Evolutionary conservation across 2,113 vertebrate species (phyloP), one percentile per base, ranked within the genome.

Genomic region (Pseudorectes ferrugineus): DNA sequence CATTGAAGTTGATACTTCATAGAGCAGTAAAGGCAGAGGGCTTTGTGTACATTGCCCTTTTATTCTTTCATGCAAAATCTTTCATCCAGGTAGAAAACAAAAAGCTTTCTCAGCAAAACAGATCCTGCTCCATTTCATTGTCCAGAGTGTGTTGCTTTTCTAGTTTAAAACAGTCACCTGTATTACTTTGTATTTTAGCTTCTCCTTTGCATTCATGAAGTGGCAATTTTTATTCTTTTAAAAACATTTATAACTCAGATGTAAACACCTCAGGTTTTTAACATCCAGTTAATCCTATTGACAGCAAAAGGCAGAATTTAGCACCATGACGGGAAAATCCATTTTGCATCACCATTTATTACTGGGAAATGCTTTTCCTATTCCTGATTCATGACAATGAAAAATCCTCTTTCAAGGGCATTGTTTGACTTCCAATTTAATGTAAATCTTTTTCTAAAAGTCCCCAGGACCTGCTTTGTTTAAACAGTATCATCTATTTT

Each of bases 341-440:
- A 85, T 89, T 96, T 96, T 91, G 38, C 74, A 45, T 81, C 73
- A 88, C 26, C 43, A 54, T 63, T 90, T 93, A 48, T 71, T 80
- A 78, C 46, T 23, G 46, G n/a, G 42, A 93, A 93, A 94, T 62
- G 22, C 75, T 73, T 77, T 74, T 73, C 33, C 35, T 54, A 12
- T 17, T 91, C 49, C 52, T 65, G 14, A 62, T 22, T 59, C 24
- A 16, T 46, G 55, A 66, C 42, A 89, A 70, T 28, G 24, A 95
- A 86, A 63, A 92, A 57, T 87, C 46, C 29, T 78, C 36, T 91
- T 92, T 54, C 36, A 45, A 82, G 57, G 40, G 18, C 33, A 72
- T 31, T 61, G 55, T 42, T 48, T 87, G 16, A 51, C 48, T 95
- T 81, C 15, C 1, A 0, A 46, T 82, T 92, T 85, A 67, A 54